These are phyloP conservation scores for Heliopora coerulea DNA, from an alignment of 92 coral and sea anemone genomes.

Conservation along the genomic window DNA sequence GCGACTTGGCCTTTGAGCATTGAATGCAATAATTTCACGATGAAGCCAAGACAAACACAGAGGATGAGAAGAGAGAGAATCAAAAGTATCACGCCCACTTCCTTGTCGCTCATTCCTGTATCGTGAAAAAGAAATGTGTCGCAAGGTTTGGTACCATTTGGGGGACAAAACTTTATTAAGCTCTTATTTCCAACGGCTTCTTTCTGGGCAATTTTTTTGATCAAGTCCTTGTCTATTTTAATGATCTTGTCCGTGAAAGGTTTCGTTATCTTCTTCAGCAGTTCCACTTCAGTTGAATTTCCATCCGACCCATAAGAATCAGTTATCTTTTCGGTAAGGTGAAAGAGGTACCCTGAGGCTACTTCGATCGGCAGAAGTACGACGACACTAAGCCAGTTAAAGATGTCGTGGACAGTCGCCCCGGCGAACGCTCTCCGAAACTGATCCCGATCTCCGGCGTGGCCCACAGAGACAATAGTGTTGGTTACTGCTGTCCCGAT, in stretches of 20 bases:
- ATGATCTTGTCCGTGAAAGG: conserved; percentile 24
- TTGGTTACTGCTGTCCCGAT: conserved; percentile 60
- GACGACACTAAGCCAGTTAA: conserved; percentile 54
- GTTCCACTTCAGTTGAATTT: conserved; percentile 36
- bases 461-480: conserved; percentile 56
- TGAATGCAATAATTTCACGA: conserved; percentile 55
- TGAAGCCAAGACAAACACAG: conserved; percentile 38
- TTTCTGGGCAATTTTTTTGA: conserved; percentile 26
- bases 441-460: conserved; percentile 50
- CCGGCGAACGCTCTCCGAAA: conserved; percentile 60
- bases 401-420: conserved; percentile 58
- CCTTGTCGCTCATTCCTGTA: conserved; percentile 52
- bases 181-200: conserved; percentile 25
- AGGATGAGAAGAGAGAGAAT: conserved; percentile 45
- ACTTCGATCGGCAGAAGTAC: conserved; percentile 42
- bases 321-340: conserved; percentile 24
- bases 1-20: conserved; percentile 54
- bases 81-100: conserved; percentile 46
- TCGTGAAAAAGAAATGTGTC: conserved; percentile 43
- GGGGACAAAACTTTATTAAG: conserved; percentile 24
- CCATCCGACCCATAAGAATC: conserved; percentile 17
- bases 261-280: conserved; percentile 28
- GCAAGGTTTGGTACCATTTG: not conserved
- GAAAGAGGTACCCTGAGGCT: conserved; percentile 33
- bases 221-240: conserved; percentile 31